Evolutionary conservation across 1,140 invertebrate genomes (phyloP).

Genomic region (Pseudachorutes palmiensis): DNA sequence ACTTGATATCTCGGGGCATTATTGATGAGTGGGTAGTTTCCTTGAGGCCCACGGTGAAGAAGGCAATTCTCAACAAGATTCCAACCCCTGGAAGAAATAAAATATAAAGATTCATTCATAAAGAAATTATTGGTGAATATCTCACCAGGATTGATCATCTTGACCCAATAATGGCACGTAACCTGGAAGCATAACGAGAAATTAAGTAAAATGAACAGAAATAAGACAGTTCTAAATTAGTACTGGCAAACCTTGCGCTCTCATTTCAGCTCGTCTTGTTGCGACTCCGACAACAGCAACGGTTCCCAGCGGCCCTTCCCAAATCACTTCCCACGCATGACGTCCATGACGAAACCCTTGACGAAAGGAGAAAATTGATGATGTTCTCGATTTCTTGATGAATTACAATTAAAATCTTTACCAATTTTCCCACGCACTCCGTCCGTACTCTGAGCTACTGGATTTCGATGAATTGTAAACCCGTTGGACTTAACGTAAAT

Average conservation of each 20-base stretch:
- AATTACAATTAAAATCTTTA: slow-evolving; percentile 20
- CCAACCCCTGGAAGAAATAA: too few species aligned
- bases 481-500: slow-evolving; percentile 95
- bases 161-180: slow-evolving; percentile 90
- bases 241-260: slow-evolving; percentile 27
- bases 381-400: not conserved
- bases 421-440: slow-evolving; percentile 84
- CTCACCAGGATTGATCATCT: slow-evolving; percentile 94
- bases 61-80: slow-evolving; percentile 97
- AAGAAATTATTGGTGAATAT: too few species aligned
- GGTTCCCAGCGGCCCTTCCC: slow-evolving; percentile 95
- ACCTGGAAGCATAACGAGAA: not conserved
- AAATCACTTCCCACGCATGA: slow-evolving; percentile 97
- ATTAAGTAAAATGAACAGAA: too few species aligned
- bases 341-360: slow-evolving; percentile 78
- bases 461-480: slow-evolving; percentile 94
- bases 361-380: slow-evolving; percentile 34
- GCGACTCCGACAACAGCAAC: slow-evolving; percentile 92
- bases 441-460: slow-evolving; percentile 97
- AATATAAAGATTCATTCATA: too few species aligned
- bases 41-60: slow-evolving; percentile 90
- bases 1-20: slow-evolving; percentile 98
- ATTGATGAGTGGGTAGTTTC: slow-evolving; percentile 89
- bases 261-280: slow-evolving; percentile 73
- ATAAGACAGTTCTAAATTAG: too few species aligned